Conservation (phyloP, 2,113 vertebrate genomes). For the Sciurus niger region DNA sequence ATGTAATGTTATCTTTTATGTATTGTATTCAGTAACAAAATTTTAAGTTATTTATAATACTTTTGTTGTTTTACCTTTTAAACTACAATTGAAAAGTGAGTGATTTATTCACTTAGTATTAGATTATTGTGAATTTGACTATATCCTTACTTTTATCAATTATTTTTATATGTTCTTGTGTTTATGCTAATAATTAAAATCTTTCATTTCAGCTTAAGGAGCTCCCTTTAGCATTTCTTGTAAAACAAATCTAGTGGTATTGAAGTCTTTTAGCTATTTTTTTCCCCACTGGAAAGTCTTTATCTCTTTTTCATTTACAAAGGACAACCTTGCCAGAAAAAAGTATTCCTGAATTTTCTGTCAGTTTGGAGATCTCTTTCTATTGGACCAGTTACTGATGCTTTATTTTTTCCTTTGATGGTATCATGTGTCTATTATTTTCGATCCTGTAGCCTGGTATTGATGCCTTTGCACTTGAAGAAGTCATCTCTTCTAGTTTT, state of each 20-base stretch:
- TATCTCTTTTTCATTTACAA: no score
- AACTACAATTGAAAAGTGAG: background rate
- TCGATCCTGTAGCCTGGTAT: background rate
- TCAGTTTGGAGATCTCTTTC: background rate
- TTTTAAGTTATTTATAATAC: background rate
- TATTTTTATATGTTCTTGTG: background rate
- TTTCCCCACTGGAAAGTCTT: no score
- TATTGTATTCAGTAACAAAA: background rate
- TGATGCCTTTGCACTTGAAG: background rate
- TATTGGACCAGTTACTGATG: background rate
- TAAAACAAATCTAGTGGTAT: no score
- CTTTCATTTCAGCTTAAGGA: background rate
- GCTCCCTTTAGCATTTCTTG: no score
- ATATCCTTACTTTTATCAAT: background rate
- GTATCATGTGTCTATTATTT: background rate
- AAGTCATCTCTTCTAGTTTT: background rate
- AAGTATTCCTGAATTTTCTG: background rate
- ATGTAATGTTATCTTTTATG: background rate
- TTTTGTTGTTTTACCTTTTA: background rate
- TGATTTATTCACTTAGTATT: background rate
- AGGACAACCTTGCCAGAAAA: no score
- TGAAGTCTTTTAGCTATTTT: no score
- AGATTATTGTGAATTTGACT: background rate
- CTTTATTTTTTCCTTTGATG: background rate
- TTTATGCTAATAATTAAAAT: background rate